Base-by-base conservation (phyloP, 1,140 invertebrate genomes). In the Hypothenemus hampei region DNA sequence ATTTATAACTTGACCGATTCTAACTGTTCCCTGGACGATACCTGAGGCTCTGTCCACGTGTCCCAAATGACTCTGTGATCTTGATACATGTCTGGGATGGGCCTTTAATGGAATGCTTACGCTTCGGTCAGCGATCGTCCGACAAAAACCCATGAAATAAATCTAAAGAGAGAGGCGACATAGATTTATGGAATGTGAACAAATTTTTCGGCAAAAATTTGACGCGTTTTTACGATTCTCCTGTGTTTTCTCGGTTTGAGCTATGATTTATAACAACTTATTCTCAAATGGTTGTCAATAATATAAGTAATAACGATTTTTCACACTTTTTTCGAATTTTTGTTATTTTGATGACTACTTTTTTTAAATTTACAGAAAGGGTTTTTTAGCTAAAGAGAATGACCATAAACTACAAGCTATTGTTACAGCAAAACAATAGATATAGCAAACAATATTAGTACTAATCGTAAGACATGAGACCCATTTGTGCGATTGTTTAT, bases 81-180 rank as follows among this genome's bases (percentile, higher is more conserved):
- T 67, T 67, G 65, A 67, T 67, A 65, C 65, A 67, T 67, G 62
- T n/a, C 62, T 45, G 45, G 65, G 65, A 63, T 66, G 63, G 55
- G 55, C 61, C 61, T 57, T 60, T 66, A 66, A 66, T 66, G 65
- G 65, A 66, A 66, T 65, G 62, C 63, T 66, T 66, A 66, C 65
- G 45, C 57, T 49, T 49, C 61, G 63, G 65, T 66, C 65, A 66
- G 63, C 63, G 61, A 65, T 63, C 63, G 63, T 65, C 63, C 58
- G 49, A 58, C 59, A 61, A 63, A 63, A 63, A 63, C 55, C 50
- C 58, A 44, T 46, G 22, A 54, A 58, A 60, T 63, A 60, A 63
- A 63, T 63, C 61, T 58, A 49, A 61, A 62, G 48, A 58, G 56
- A 60, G 47, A 31, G 47, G 41, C 50, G 44, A 40, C 20, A 15